Conservation (phyloP, 2,797 vertebrate species). For the Rhinoraja longicauda region DNA sequence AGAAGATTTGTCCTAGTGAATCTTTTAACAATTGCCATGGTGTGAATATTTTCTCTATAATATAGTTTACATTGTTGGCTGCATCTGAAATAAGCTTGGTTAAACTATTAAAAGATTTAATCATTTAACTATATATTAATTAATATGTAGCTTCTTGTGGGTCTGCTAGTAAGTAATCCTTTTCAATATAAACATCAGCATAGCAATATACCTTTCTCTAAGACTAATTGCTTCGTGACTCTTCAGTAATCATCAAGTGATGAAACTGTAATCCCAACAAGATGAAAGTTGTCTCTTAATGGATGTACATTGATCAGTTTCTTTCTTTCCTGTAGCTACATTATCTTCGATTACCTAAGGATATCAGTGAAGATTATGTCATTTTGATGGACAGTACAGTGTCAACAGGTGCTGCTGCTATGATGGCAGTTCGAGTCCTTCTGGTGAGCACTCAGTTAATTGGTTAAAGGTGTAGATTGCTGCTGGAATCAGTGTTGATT, state of each 20-base stretch:
- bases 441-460: constrained; percentile 57
- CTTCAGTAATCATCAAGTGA: background rate
- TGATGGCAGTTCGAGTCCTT: constrained; percentile 81
- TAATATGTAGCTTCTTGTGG: background rate
- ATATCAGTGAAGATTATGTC: constrained; percentile 84
- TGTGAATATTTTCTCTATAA: background rate
- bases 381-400: constrained; percentile 90
- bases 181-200: background rate
- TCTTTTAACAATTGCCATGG: background rate
- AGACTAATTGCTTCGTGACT: background rate
- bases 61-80: background rate
- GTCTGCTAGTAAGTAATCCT: background rate
- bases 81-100: background rate
- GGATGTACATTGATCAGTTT: background rate
- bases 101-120: background rate
- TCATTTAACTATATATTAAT: background rate
- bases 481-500: background rate
- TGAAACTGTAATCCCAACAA: background rate
- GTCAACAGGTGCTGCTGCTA: constrained; percentile 79
- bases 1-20: background rate
- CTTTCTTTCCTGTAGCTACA: constrained; percentile 63
- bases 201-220: background rate
- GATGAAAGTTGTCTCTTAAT: background rate
- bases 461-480: background rate
- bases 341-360: constrained; percentile 81